A percentile compares a stretch with the other conserved stretches of the same genome.
Evolutionary conservation across 2,113 vertebrate genomes (phyloP).

Genomic region (Mungos mungo): DNA sequence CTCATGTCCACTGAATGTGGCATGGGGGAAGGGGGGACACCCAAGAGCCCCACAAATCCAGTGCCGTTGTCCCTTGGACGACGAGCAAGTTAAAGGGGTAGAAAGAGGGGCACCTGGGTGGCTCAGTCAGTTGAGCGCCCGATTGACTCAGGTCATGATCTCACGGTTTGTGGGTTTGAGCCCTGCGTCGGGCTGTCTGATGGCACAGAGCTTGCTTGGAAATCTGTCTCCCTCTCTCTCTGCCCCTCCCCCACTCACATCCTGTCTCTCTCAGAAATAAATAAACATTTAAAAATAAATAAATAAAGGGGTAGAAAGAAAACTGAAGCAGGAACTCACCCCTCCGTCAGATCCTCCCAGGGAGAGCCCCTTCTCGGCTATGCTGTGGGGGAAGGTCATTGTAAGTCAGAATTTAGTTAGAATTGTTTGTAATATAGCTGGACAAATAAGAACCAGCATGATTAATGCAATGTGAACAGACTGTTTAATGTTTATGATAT

Average conservation of each 20-base stretch:
- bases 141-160: too few relatives aligned
- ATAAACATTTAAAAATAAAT: too few relatives aligned
- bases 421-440: neutral
- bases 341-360: constrained; percentile 98
- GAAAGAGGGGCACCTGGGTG: neutral
- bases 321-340: constrained; percentile 86
- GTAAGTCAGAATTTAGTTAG: constrained; percentile 62
- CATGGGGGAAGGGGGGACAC: neutral
- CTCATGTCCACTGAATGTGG: fast-evolving
- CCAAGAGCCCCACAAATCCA: fast-evolving
- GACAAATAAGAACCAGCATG: neutral
- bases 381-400: constrained; percentile 84
- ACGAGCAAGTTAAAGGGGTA: constrained; percentile 30
- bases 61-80: neutral
- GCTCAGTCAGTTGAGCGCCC: too few relatives aligned
- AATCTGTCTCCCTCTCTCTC: too few relatives aligned
- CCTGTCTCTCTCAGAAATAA: too few relatives aligned
- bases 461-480: fast-evolving
- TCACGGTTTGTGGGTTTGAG: too few relatives aligned
- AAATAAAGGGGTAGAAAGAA: constrained; percentile 28
- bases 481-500: neutral
- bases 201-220: too few relatives aligned
- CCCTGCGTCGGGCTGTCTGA: too few relatives aligned
- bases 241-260: too few relatives aligned
- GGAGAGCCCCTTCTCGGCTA: constrained; percentile 93